A percentile compares a stretch with the other conserved stretches of the same genome.
phyloP scores from a whole-genome alignment of 2,888 invertebrate species.

The Athalia circularis region DNA sequence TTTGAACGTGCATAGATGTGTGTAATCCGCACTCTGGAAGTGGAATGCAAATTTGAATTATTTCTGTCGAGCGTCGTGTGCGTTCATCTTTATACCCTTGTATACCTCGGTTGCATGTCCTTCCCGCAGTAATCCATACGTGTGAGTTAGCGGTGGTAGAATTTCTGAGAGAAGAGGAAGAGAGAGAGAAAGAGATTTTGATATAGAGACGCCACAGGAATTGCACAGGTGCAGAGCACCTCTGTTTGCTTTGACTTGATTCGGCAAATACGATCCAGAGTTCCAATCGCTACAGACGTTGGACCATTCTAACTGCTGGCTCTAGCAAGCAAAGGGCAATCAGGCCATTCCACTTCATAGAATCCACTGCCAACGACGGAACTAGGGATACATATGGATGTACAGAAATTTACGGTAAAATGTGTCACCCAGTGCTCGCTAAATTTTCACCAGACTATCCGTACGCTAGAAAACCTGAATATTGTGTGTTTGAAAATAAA shows the following conservation, averaged over 20 bases:
- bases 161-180: not conserved
- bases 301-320: constrained; percentile 13
- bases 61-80: not conserved
- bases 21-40: not conserved
- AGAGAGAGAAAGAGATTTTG: not conserved
- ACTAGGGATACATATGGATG: too few relatives aligned
- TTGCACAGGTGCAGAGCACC: constrained; percentile 35
- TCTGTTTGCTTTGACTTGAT: constrained; percentile 40
- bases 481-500: too few relatives aligned
- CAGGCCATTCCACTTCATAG: constrained; percentile 25
- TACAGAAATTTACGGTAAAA: too few relatives aligned
- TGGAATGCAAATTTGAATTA: constrained; percentile 38
- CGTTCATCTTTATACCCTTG: not conserved
- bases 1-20: not conserved
- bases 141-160: not conserved
- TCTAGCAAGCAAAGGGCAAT: constrained; percentile 30
- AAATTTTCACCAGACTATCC: too few relatives aligned
- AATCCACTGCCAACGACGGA: not conserved
- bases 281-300: constrained; percentile 27
- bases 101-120: too few relatives aligned
- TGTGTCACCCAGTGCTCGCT: too few relatives aligned
- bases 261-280: constrained; percentile 34
- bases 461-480: too few relatives aligned
- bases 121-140: not conserved
- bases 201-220: constrained; percentile 17